Evolutionary conservation across 1,140 invertebrate genomes (phyloP).

Genomic region (Pissodes strobi): DNA sequence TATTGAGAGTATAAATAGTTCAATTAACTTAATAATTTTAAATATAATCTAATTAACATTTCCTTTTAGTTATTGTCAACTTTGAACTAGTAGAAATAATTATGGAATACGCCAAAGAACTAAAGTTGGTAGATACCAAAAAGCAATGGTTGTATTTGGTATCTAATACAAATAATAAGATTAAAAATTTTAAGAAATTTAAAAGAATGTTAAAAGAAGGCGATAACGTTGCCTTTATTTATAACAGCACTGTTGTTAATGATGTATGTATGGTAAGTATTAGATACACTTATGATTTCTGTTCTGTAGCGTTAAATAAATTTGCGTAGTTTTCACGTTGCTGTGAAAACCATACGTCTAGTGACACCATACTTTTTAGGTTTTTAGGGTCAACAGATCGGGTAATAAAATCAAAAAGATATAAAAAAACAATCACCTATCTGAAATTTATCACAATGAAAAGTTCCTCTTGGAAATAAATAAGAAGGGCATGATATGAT

Average conservation of each 20-base stretch:
- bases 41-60: no score
- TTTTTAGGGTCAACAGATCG: not conserved
- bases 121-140: conserved; percentile 68
- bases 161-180: conserved; percentile 61
- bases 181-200: conserved; percentile 60
- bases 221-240: conserved; percentile 80
- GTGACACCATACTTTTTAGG: no score
- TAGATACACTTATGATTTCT: no score
- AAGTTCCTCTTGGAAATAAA: no score
- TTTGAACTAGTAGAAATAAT: conserved; percentile 59
- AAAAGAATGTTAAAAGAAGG: conserved; percentile 70
- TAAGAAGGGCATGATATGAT: no score
- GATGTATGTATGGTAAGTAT: conserved; percentile 61
- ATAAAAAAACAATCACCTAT: no score
- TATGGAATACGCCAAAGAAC: conserved; percentile 68
- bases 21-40: no score
- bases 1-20: no score
- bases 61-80: conserved; percentile 53
- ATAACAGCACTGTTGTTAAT: conserved; percentile 66
- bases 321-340: no score
- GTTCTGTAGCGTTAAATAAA: no score
- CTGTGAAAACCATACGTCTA: no score
- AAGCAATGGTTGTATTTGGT: conserved; percentile 81
- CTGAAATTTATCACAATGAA: no score
- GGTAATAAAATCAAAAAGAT: not conserved